A percentile compares a stretch with the other conserved stretches of the same genome.
Conservation (phyloP, 2,113 vertebrate genomes). For the Patagioenas fasciata region DNA sequence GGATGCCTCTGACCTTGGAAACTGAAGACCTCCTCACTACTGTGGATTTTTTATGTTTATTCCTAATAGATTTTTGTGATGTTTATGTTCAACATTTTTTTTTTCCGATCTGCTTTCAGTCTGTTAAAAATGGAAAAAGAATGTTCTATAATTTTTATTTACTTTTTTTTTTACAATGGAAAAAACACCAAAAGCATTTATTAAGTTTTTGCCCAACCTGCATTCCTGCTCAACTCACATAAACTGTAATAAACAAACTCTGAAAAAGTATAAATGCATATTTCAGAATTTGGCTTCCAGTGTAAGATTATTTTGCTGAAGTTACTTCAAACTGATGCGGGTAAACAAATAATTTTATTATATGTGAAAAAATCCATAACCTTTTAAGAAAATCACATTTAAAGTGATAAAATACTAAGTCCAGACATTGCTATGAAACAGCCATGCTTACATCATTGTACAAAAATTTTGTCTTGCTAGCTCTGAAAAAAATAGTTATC, state of each 20-base stretch:
- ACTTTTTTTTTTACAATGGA: not conserved
- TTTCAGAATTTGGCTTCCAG: not conserved
- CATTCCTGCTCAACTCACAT: not conserved
- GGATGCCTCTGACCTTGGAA: not conserved
- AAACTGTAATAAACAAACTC: not conserved
- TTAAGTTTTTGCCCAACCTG: not conserved
- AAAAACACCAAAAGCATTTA: not conserved
- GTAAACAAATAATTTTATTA: not conserved
- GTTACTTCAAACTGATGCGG: not conserved
- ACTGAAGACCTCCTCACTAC: not conserved
- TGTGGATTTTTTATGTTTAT: not conserved
- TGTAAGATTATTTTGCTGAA: not conserved
- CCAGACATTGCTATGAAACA: not conserved
- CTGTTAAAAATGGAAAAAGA: not conserved
- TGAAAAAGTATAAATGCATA: fast-evolving
- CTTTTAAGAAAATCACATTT: not conserved
- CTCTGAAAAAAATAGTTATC: not conserved
- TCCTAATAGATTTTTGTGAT: not conserved
- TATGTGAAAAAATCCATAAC: not conserved
- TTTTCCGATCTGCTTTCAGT: not conserved
- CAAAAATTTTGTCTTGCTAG: not conserved
- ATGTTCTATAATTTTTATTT: not conserved
- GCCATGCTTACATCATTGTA: not conserved
- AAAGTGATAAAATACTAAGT: not conserved
- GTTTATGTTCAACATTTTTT: not conserved